phyloP scores from a whole-genome alignment of 2,797 vertebrate genomes.

The Hypotaenidia okinawae region DNA sequence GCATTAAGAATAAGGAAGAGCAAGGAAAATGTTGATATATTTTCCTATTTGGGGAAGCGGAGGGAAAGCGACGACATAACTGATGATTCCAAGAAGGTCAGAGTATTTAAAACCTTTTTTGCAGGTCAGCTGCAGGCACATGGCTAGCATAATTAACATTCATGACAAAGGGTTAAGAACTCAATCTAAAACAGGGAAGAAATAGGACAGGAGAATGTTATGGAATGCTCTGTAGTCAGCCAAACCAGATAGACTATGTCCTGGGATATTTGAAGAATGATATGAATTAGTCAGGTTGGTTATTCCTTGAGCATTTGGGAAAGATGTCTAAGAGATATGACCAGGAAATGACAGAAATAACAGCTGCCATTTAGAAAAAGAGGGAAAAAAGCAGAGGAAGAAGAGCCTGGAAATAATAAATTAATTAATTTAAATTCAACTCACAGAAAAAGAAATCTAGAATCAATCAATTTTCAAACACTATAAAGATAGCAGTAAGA shows the following conservation, averaged over 20 bases:
- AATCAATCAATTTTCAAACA: neutral
- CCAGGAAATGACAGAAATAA: neutral
- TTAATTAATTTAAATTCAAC: neutral
- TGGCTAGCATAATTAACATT: neutral
- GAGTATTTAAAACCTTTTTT: neutral
- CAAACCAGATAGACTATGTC: neutral
- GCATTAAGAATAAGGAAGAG: neutral
- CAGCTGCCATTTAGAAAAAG: neutral
- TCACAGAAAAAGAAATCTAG: neutral
- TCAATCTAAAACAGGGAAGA: neutral
- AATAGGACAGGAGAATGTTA: neutral
- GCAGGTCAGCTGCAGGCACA: neutral
- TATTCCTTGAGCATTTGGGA: neutral
- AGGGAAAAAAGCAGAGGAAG: neutral
- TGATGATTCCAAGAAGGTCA: neutral
- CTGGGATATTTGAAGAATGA: neutral
- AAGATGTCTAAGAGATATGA: neutral
- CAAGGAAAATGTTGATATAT: neutral
- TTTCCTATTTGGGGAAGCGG: neutral
- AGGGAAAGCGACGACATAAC: neutral
- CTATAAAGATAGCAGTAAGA: neutral
- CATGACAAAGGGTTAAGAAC: neutral
- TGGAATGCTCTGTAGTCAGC: neutral
- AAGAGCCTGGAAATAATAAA: neutral
- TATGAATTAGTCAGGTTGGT: neutral